phyloP scores from a whole-genome alignment of 2,888 invertebrate genomes.

The Epirrita christyi region DNA sequence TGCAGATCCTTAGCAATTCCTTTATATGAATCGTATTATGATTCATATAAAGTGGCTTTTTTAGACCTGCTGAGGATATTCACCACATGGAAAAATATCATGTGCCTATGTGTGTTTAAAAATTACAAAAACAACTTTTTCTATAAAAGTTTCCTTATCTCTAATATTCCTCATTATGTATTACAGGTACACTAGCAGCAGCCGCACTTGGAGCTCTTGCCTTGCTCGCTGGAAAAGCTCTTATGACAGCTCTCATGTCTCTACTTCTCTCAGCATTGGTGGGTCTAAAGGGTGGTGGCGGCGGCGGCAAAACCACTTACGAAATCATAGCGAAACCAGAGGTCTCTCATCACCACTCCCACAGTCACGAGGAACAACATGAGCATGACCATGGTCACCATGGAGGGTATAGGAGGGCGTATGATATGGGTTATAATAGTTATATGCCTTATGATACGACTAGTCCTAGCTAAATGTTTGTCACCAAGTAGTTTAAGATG shows the following conservation, averaged over 20 bases:
- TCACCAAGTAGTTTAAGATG: too few species aligned
- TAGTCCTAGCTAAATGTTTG: constrained; percentile 41
- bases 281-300: constrained; percentile 89
- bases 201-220: constrained; percentile 90
- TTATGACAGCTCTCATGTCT: constrained; percentile 92
- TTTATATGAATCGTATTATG: too few species aligned
- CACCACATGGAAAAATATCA: too few species aligned
- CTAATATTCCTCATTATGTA: too few species aligned
- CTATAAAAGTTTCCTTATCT: too few species aligned
- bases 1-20: too few species aligned
- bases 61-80: too few species aligned
- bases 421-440: constrained; percentile 75
- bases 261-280: constrained; percentile 90
- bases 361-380: constrained; percentile 88
- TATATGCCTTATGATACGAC: constrained; percentile 75
- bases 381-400: constrained; percentile 82
- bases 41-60: too few species aligned
- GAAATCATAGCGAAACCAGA: constrained; percentile 94
- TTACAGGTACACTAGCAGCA: constrained; percentile 87
- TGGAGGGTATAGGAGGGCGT: constrained; percentile 82
- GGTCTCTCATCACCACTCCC: constrained; percentile 88
- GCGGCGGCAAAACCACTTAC: constrained; percentile 90
- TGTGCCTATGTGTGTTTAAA: too few species aligned
- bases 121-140: too few species aligned
- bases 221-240: constrained; percentile 92